Conservation (phyloP, 2,113 vertebrate species). For the Orthochromis malagaraziensis region DNA sequence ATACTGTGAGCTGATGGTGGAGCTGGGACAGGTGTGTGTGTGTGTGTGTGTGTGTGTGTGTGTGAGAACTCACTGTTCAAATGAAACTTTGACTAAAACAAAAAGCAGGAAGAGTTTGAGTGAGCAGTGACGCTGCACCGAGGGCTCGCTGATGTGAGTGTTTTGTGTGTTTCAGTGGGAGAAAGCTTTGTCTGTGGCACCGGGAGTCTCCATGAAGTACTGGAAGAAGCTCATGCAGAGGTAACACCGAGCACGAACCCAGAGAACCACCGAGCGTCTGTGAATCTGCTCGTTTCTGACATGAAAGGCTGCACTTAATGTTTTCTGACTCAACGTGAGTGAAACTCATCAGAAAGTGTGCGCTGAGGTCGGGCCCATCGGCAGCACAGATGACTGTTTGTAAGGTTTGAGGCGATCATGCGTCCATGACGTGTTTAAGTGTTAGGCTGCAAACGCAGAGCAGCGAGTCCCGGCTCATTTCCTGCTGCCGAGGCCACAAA, state of each 20-base stretch:
- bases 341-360: background rate
- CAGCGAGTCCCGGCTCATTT: background rate
- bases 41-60: background rate
- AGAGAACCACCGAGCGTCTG: background rate
- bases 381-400: background rate
- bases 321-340: background rate
- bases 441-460: background rate
- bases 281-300: background rate
- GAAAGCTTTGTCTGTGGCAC: constrained; percentile 90
- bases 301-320: background rate
- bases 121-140: background rate
- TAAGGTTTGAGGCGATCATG: background rate
- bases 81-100: background rate
- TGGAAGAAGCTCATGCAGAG: constrained; percentile 98
- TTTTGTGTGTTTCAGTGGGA: constrained; percentile 82
- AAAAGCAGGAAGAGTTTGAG: background rate
- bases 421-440: background rate
- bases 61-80: background rate
- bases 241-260: constrained; percentile 49
- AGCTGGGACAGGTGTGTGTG: constrained; percentile 89
- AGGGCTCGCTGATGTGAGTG: background rate
- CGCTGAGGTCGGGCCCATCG: background rate
- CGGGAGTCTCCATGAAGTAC: constrained; percentile 96
- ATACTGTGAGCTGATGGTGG: constrained; percentile 98
- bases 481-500: background rate